Evolutionary conservation across 2,797 vertebrate genomes (phyloP), one percentile per base, ranked within the genome.

Genomic region (Pogoniulus pusillus): DNA sequence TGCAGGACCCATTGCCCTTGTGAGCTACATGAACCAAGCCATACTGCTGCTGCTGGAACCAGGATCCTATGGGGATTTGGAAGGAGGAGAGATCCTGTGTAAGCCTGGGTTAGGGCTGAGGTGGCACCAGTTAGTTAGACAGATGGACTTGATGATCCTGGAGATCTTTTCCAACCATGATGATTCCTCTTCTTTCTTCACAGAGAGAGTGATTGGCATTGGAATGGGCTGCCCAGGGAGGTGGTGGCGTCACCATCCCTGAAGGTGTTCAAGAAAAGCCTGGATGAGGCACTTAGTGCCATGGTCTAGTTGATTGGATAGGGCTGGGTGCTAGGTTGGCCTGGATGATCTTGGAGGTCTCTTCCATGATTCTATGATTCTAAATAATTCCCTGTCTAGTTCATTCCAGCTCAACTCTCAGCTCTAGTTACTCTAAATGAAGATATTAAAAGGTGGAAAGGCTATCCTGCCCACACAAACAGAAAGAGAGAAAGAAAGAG

Each of bases 401-500:
- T 75, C 82, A 5, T 87, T 65, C 51, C 51, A 53, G 27, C 27
- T 53, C 51, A 53, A 53, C 29, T 65, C 80, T 82, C 75, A 64
- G 18, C 41, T 53, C 73, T 26, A 84, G 62, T 45, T 47, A 43
- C 35, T 73, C 23, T 49, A 45, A 77, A 55, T 5, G 15, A 71
- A 54, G 59, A 10, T 70, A 12, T 16, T 30, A 45, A 70, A 87
- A 6, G 5, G 22, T 22, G 10, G 75, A 37, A 32, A 91, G 73
- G 9, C 27, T 12, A 3, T 32, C 29, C 60, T 59, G 14, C 4
- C 60, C 20, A 2, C 22, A 2, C 15, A 97, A 84, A 94, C 97
- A 97, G 94, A 96, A 96, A 96, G 96, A 96, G 20, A 91, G 95
- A 93, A 96, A 94, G 96, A n/a, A n/a, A n/a, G n/a, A n/a, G n/a